Percentiles rank a stretch among this genome's conserved stretches.
Evolutionary conservation across 2,888 invertebrate species (phyloP).

Genomic region (Ischnura elegans): DNA sequence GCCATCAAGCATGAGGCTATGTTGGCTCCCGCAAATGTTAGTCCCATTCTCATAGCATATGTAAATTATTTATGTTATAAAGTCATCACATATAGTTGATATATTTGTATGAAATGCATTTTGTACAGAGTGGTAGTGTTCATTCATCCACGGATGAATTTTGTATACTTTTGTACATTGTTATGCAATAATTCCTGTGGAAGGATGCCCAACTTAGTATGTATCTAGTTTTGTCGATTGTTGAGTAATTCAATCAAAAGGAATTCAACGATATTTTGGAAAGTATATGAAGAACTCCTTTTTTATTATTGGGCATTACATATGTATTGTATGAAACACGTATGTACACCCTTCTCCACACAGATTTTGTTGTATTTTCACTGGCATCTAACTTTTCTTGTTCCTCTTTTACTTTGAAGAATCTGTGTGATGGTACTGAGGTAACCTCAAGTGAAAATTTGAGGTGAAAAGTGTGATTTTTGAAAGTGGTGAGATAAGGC

Average conservation of each 20-base stretch:
- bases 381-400: background rate
- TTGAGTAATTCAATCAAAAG: background rate
- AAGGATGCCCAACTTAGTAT: background rate
- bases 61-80: background rate
- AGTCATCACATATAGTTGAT: background rate
- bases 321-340: background rate
- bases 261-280: background rate
- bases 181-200: background rate
- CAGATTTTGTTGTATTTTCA: conserved; percentile 24
- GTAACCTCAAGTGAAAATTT: background rate
- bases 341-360: background rate
- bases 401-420: conserved; percentile 20
- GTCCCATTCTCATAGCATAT: background rate
- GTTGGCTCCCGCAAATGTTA: background rate
- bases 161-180: conserved; percentile 9
- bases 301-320: background rate
- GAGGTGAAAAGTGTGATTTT: background rate
- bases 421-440: background rate
- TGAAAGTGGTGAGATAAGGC: background rate
- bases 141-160: background rate
- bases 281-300: background rate
- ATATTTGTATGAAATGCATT: conserved; percentile 23
- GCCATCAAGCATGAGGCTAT: background rate
- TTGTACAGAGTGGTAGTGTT: background rate
- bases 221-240: conserved; percentile 11